phyloP scores from a whole-genome alignment of 2,113 vertebrate genomes.

The Chaetura pelagica region DNA sequence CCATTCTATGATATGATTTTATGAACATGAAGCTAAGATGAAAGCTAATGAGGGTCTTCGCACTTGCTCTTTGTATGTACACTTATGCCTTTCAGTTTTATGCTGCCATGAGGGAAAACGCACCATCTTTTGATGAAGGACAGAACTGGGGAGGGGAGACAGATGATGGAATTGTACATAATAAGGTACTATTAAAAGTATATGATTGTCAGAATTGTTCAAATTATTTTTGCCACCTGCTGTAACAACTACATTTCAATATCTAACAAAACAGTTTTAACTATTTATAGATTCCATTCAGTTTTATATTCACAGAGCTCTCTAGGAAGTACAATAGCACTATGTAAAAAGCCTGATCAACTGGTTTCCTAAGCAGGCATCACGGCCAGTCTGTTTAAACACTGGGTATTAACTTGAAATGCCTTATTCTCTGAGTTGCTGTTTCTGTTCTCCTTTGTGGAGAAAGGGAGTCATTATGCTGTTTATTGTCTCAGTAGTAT shows the following conservation, averaged over 20 bases:
- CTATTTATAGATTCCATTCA: not conserved
- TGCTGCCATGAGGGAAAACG: slow-evolving; percentile 69
- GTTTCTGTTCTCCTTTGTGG: not conserved
- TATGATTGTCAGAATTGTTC: not conserved
- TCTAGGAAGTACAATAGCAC: not conserved
- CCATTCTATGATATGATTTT: too few species aligned
- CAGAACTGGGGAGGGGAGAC: slow-evolving; percentile 76
- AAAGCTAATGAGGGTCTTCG: not conserved
- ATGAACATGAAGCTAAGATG: not conserved
- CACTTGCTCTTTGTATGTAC: not conserved
- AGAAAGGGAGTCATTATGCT: not conserved
- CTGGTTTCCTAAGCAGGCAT: not conserved
- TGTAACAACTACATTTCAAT: not conserved
- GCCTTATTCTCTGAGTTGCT: not conserved
- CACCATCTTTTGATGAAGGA: slow-evolving; percentile 72
- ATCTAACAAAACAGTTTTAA: not conserved
- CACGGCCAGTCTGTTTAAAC: not conserved
- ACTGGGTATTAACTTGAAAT: not conserved
- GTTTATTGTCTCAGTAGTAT: not conserved
- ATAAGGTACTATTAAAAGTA: slow-evolving; percentile 80
- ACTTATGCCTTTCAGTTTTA: slow-evolving; percentile 62
- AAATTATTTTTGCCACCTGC: not conserved
- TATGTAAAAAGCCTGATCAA: not conserved
- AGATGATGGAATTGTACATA: slow-evolving; percentile 86
- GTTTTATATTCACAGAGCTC: not conserved